Evolutionary conservation across 2,888 invertebrate genomes (phyloP), one percentile per base, ranked within the genome.

Genomic region (Amphipoea oculea): DNA sequence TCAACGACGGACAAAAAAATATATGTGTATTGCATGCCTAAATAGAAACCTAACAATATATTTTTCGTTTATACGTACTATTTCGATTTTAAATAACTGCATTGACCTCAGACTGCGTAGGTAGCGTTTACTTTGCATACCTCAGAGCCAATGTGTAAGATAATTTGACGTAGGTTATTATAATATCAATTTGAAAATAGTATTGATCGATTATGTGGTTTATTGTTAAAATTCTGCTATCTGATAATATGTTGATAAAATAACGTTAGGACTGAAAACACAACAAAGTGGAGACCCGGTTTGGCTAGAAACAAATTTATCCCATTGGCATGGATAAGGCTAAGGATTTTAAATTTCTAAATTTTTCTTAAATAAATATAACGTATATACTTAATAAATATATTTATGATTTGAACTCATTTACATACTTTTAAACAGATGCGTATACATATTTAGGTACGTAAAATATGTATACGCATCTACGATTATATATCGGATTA

Each of bases 221-320:
- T 66, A 57, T 66, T 14, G 23, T 14, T 51, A 42, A 54, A 4
- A 54, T 51, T 51, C n/a, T 60, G 23, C 57, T 4, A n/a, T 60
- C 4, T n/a, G 2, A 60, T 1, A 57, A n/a, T 11, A 57, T n/a
- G n/a, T 60, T 60, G 11, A 60, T n/a, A 60, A 23, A 14, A 29
- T 62, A 14, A 63, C n/a, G 4, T 29, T 23, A n/a, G 12, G 7
- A 36, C 2, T 69, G 57, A 79, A 71, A 72, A 71, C 57, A 79
- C 29, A 66, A 40, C 12, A 66, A 45, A 48, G 14, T 45, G 7
- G 3, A 9, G 17, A 66, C 29, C 29, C 0, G 12, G 45, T 45
- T 75, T n/a, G 5, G 17, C 4, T 45, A 6, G 20, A 57, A 9
- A 14, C 9, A 70, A 67, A 73, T 45, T 2, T 36, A 40, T n/a